Evolutionary conservation across 2,888 invertebrate species (phyloP).

Genomic region (Athrips mouffetella): DNA sequence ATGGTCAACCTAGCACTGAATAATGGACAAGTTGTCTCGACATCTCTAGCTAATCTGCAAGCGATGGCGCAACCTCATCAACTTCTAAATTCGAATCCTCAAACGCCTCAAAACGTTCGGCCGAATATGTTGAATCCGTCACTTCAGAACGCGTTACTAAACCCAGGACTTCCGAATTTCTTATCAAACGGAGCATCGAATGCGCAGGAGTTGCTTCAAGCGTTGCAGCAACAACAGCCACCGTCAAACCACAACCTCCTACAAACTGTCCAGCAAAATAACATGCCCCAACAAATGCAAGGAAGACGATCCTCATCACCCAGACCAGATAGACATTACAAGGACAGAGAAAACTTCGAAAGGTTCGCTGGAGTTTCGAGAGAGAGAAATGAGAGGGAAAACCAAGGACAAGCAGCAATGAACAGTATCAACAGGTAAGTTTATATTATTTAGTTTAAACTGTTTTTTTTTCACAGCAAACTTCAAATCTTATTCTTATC

Average conservation of each 20-base stretch:
- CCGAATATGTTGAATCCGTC: constrained; percentile 79
- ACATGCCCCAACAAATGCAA: constrained; percentile 69
- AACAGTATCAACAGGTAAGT: constrained; percentile 83
- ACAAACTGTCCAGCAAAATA: constrained; percentile 72
- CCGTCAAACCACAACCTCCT: constrained; percentile 72
- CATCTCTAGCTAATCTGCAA: constrained; percentile 88
- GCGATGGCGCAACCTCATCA: constrained; percentile 86
- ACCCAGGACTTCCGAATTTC: constrained; percentile 84
- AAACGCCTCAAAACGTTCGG: constrained; percentile 63
- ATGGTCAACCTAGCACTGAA: constrained; percentile 90
- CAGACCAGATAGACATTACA: constrained; percentile 67
- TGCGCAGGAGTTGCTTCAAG: constrained; percentile 86
- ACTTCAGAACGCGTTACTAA: constrained; percentile 83
- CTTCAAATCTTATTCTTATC: neutral
- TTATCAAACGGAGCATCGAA: constrained; percentile 83
- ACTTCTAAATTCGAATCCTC: constrained; percentile 79
- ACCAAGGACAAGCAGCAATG: constrained; percentile 78
- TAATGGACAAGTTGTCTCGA: constrained; percentile 91
- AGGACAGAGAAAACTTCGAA: constrained; percentile 70
- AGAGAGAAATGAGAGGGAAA: constrained; percentile 74
- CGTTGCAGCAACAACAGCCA: constrained; percentile 82
- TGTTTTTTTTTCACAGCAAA: neutral
- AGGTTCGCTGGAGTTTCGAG: constrained; percentile 66
- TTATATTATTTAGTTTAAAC: neutral
- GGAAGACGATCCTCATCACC: constrained; percentile 72